Evolutionary conservation across 2,113 vertebrate genomes (phyloP).

Genomic region (Colossoma macropomum): DNA sequence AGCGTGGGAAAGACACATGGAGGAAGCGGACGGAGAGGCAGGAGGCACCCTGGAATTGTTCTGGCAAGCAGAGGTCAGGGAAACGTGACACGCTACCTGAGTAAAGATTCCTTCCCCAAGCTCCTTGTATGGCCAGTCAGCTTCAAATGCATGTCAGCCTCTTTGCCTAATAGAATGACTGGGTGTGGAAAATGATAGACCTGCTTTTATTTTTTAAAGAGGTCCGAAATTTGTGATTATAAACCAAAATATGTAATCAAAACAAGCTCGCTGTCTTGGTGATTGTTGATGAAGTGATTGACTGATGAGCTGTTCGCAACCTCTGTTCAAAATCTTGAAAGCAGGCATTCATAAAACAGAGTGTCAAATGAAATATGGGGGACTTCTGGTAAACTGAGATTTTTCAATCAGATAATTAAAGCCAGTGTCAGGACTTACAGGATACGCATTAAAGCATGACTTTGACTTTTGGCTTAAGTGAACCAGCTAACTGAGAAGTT

Average conservation of each 20-base stretch:
- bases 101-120: conserved; percentile 71
- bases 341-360: too few species aligned
- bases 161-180: conserved; percentile 64
- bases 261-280: background rate
- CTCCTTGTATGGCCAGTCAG: conserved; percentile 58
- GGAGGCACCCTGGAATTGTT: conserved; percentile 82
- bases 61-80: conserved; percentile 77
- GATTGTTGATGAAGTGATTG: too few species aligned
- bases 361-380: too few species aligned
- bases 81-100: conserved; percentile 80
- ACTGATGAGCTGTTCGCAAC: too few species aligned
- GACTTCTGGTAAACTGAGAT: too few species aligned
- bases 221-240: conserved; percentile 57
- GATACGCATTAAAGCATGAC: background rate
- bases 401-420: background rate
- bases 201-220: conserved; percentile 65
- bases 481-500: background rate
- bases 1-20: conserved; percentile 81
- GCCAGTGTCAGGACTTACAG: too few species aligned
- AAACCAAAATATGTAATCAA: conserved; percentile 38
- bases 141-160: conserved; percentile 53
- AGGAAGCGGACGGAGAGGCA: conserved; percentile 77
- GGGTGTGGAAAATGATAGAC: conserved; percentile 53
- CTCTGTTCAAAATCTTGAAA: too few species aligned
- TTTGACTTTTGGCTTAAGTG: too few species aligned